Evolutionary conservation across 2,797 vertebrate species (phyloP), one percentile per base, ranked within the genome.

Genomic region (Scyliorhinus canicula): DNA sequence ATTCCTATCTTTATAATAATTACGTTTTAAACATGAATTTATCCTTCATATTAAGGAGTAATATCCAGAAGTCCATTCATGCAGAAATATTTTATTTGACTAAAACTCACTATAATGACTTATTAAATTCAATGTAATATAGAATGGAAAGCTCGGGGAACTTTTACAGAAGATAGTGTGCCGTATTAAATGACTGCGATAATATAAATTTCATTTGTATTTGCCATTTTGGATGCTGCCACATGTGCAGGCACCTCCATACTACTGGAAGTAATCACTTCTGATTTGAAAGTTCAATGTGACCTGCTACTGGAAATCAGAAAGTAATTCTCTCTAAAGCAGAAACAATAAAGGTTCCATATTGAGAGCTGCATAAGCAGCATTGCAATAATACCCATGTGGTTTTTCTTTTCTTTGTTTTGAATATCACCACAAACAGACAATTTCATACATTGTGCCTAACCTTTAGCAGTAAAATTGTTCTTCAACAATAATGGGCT

Each of bases 211-310:
- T 35, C 86, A 90, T 90, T 90, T 90, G 35, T 90, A 63, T 60
- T 90, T 60, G 35, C 86, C 35, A 90, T 60, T 90, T 90, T 90
- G 35, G 86, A 90, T 90, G 86, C 35, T 57, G 14, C 35, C 86
- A 90, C 86, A 60, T 90, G 16, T 60, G 55, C 55, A 8, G 55
- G 35, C 40, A 63, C 35, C 86, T 63, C 57, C 55, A 90, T 90
- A 35, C 19, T 21, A n/a, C 35, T 90, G 86, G 55, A 90, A n/a
- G 86, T 63, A 90, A 90, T 90, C 31, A 90, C 57, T 63, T 90
- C 86, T 90, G 86, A 90, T 63, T 60, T 90, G n/a, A 90, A 90
- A 90, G 86, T 90, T 60, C 86, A 90, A 90, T 63, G 55, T 90
- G 86, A 90, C 60, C n/a, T 90, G 55, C 57, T 60, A 8, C 86